Percentiles rank a stretch among this genome's conserved stretches.
Conservation (phyloP, 2,888 invertebrate genomes). For the Drosophila melanosoma region DNA sequence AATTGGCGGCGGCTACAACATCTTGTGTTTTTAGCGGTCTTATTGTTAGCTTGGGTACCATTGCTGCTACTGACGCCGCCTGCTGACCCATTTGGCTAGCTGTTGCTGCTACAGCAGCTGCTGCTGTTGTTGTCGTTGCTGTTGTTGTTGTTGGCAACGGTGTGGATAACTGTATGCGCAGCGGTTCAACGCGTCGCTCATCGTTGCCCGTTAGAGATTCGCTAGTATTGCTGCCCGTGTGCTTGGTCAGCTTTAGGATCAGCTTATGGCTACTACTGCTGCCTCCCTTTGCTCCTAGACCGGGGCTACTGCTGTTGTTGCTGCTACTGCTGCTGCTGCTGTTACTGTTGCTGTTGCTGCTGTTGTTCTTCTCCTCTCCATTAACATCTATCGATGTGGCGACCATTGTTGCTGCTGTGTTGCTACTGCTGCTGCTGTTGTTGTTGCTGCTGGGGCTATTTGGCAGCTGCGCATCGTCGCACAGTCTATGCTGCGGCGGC, state of each 20-base stretch:
- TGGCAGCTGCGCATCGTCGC: slow-evolving; percentile 75
- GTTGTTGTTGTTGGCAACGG: slow-evolving; percentile 34
- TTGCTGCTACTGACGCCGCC: slow-evolving; percentile 1
- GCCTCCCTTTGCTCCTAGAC: slow-evolving; percentile 11
- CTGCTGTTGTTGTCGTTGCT: background rate
- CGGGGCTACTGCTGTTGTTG: slow-evolving; percentile 16
- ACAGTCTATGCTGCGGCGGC: slow-evolving; percentile 70
- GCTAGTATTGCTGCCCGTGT: slow-evolving; percentile 37
- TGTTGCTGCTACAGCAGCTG: slow-evolving; percentile 12
- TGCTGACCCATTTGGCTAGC: slow-evolving; percentile 13
- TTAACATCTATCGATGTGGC: slow-evolving; percentile 45
- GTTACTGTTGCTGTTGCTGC: slow-evolving; percentile 41
- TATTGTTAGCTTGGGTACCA: slow-evolving; percentile 82
- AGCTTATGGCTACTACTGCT: slow-evolving; percentile 59
- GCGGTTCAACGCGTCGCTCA: slow-evolving; percentile 84
- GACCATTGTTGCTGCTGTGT: slow-evolving; percentile 33
- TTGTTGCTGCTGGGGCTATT: slow-evolving; percentile 47
- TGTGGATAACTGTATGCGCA: slow-evolving; percentile 84
- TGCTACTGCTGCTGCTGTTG: slow-evolving; percentile 44
- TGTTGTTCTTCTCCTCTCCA: slow-evolving; percentile 29
- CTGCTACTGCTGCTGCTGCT: slow-evolving; percentile 47
- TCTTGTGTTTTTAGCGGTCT: slow-evolving; percentile 75
- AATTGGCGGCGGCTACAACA: slow-evolving; percentile 55
- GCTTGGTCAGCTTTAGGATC: slow-evolving; percentile 69
- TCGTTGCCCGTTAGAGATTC: slow-evolving; percentile 69